Base-by-base conservation (phyloP, 2,888 invertebrate genomes). In the Catonia carolina region DNA sequence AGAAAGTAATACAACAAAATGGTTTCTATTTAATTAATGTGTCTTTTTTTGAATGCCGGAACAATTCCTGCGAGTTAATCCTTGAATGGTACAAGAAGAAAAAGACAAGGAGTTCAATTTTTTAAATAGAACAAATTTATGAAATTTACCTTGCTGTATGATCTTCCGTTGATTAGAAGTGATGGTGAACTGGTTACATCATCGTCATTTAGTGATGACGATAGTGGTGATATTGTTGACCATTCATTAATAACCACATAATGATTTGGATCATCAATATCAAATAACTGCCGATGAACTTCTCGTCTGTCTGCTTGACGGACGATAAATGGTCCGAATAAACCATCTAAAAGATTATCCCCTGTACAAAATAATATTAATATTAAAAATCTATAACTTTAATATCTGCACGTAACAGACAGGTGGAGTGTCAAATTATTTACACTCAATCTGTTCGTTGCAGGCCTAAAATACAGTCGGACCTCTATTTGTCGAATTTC, bases 241-340 rank as follows among this genome's bases (percentile, higher is more conserved):
- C 85, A 86, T 69, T 87, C 86, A 1, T 83, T 81, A 52, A 89
- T 73, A 56, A 85, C 73, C 14, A 89, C 74, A 1, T 83, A 79
- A 68, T 89, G 86, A 56, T 82, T 78, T 1, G 82, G 79, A 31
- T 80, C 77, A 67, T 89, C 89, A 5, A 79, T 69, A 66, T 89
- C 89, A 69, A 85, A 90, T 1, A 83, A 71, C 55, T 78, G 74
- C 50, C 74, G 74, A 56, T 82, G 72, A 0, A 81, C 62, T 58
- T 66, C 67, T 1, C 77, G 69, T 59, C 80, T 76, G 23, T 79
- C 76, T 0, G 84, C 78, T 67, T 84, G 81, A 10, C 85, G 76
- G 0, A 88, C 85, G 12, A 88, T 77, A 47, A 88, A 74, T 0
- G 84, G 80, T 2, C 88, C 87, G 51, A 84, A 83, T 17, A 85